Conservation (phyloP, 2,888 invertebrate species). For the Drosophila antonietae region DNA sequence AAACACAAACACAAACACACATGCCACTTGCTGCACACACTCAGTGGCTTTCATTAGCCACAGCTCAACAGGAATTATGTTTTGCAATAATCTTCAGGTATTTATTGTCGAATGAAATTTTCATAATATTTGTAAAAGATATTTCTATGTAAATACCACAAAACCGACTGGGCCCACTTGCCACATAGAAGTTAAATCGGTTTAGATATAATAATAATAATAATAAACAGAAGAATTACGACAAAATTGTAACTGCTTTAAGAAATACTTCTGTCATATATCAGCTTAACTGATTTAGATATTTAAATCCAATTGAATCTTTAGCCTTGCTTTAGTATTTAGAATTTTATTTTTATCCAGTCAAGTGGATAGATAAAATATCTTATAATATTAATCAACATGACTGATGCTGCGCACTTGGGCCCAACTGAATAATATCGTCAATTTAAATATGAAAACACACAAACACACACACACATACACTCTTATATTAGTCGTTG, state of each 20-base stretch:
- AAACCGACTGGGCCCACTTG: neutral
- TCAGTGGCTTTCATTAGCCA: neutral
- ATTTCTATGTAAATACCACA: neutral
- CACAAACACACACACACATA: neutral
- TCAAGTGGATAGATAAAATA: neutral
- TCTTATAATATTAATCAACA: neutral
- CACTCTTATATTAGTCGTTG: constrained; percentile 22
- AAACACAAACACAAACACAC: neutral
- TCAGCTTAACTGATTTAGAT: neutral
- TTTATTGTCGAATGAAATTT: neutral
- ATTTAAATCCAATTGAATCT: too few relatives aligned
- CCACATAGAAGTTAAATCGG: neutral
- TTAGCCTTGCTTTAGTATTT: too few relatives aligned
- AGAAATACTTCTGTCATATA: neutral
- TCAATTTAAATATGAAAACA: constrained; percentile 27
- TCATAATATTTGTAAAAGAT: too few relatives aligned
- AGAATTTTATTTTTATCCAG: too few relatives aligned
- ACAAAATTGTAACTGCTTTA: neutral
- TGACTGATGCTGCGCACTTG: constrained; percentile 10
- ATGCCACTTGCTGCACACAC: neutral
- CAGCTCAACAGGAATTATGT: neutral
- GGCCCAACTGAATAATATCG: constrained; percentile 41
- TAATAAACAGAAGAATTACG: neutral
- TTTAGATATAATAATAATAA: too few relatives aligned
- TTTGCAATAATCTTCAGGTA: neutral